phyloP scores from a whole-genome alignment of 2,113 vertebrate species.

The Mobula birostris region DNA sequence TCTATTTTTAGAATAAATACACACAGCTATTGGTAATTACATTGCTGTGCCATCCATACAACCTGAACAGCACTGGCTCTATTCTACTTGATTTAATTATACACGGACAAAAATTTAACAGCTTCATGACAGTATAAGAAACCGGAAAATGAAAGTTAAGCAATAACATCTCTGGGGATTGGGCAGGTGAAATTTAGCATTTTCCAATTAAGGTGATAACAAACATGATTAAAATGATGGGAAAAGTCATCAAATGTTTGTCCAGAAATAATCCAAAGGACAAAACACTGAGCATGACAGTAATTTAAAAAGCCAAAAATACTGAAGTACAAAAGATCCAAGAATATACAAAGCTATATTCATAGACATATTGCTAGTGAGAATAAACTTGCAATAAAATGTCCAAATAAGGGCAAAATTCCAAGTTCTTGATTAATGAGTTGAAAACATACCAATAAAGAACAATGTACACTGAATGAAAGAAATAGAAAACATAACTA shows the following conservation, averaged over 20 bases:
- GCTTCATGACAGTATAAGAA: background rate
- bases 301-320: background rate
- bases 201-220: background rate
- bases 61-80: background rate
- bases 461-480: background rate
- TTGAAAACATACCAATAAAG: background rate
- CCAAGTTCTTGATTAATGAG: background rate
- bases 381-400: background rate
- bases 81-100: background rate
- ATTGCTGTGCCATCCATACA: background rate
- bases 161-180: background rate
- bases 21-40: background rate
- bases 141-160: background rate
- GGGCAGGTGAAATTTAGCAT: background rate
- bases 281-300: background rate
- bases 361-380: background rate
- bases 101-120: background rate
- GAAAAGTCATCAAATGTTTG: background rate
- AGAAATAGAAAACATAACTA: background rate
- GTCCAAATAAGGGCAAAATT: background rate
- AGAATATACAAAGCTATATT: background rate
- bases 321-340: background rate
- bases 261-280: background rate
- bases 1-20: constrained; percentile 53
- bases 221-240: background rate